Percentiles rank a stretch among this genome's conserved stretches.
phyloP scores from a whole-genome alignment of 2,113 vertebrate genomes.

The Pteronura brasiliensis region DNA sequence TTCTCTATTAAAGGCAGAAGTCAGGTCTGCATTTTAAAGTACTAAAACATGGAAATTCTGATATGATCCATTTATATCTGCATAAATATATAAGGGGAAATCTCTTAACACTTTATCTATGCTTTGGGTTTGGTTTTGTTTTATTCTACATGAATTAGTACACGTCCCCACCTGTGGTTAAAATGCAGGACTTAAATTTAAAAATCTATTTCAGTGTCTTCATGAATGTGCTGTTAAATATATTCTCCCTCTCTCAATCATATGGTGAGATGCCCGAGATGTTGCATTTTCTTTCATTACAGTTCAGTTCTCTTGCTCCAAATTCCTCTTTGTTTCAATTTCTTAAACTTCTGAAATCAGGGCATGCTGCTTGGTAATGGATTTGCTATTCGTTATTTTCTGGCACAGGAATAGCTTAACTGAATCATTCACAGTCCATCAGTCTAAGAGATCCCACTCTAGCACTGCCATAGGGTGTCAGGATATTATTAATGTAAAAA shows the following conservation, averaged over 20 bases:
- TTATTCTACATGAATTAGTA: not conserved
- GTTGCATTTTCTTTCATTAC: constrained; percentile 44
- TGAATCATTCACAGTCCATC: constrained; percentile 64
- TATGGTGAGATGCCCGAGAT: constrained; percentile 37
- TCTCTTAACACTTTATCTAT: not conserved
- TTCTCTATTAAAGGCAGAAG: constrained; percentile 34
- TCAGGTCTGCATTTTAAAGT: not conserved
- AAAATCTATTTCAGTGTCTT: constrained; percentile 53
- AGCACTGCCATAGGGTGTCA: constrained; percentile 4
- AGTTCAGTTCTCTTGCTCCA: not conserved
- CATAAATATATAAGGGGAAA: not conserved
- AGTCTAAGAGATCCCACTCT: constrained; percentile 20
- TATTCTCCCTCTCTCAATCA: constrained; percentile 30
- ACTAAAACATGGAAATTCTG: constrained; percentile 8
- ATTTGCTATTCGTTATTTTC: constrained; percentile 66
- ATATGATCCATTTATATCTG: not conserved
- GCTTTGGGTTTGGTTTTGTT: not conserved
- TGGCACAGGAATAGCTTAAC: constrained; percentile 55
- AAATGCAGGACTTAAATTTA: constrained; percentile 34
- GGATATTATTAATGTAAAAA: constrained; percentile 61
- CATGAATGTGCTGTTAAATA: constrained; percentile 54
- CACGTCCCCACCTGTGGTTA: constrained; percentile 19
- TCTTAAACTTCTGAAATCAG: constrained; percentile 22
- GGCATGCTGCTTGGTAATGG: constrained; percentile 42
- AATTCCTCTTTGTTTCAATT: constrained; percentile 67